A percentile compares a stretch with the other conserved stretches of the same genome.
Conservation (phyloP, 2,113 vertebrate genomes). For the Beaufortia kweichowensis region DNA sequence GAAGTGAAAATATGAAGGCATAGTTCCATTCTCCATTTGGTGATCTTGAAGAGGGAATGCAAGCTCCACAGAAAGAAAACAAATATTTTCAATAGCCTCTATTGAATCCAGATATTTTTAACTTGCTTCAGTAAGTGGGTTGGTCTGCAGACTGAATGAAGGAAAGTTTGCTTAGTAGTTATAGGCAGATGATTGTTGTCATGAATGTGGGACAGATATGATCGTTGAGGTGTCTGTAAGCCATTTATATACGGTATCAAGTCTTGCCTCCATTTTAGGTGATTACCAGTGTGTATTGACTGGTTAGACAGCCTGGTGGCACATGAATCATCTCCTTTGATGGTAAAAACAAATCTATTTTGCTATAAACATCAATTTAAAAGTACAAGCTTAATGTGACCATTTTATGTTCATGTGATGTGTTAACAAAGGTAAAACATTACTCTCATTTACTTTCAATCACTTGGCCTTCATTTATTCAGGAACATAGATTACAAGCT, state of each 20-base stretch:
- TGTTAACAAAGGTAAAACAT: too few relatives aligned
- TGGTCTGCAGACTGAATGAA: not conserved
- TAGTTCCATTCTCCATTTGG: conserved; percentile 55
- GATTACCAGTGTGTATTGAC: too few relatives aligned
- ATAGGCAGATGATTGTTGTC: not conserved
- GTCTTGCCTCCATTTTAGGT: too few relatives aligned
- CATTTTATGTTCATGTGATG: too few relatives aligned
- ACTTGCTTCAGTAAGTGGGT: not conserved
- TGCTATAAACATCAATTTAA: too few relatives aligned
- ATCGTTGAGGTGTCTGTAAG: not conserved
- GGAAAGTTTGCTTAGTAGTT: not conserved
- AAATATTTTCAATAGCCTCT: not conserved
- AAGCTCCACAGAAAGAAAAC: not conserved
- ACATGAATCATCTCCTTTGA: too few relatives aligned
- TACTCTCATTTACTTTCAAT: too few relatives aligned
- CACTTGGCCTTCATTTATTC: too few relatives aligned
- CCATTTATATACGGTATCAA: not conserved
- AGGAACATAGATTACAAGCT: too few relatives aligned
- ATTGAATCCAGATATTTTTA: not conserved
- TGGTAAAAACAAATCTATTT: too few relatives aligned
- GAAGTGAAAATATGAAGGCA: conserved; percentile 55
- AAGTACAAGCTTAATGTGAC: too few relatives aligned
- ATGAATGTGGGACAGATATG: not conserved
- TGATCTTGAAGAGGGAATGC: not conserved
- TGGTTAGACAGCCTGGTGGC: too few relatives aligned